Conservation (phyloP, 2,113 vertebrate genomes). For the Leptocoma aspasia region DNA sequence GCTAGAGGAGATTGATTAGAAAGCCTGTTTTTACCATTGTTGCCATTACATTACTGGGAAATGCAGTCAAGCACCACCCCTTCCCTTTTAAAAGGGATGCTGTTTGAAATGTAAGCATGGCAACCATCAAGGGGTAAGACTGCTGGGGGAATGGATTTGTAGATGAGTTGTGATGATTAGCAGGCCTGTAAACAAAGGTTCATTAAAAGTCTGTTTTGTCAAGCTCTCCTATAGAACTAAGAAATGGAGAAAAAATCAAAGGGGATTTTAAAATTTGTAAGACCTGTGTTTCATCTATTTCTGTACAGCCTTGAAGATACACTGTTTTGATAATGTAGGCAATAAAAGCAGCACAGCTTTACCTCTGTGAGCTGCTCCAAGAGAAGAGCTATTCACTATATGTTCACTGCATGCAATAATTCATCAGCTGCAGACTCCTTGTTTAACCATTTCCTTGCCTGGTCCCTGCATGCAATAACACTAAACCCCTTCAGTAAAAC, state of each 20-base stretch:
- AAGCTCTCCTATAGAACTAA: not conserved
- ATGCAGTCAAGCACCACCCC: not conserved
- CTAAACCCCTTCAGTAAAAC: not conserved
- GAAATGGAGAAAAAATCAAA: not conserved
- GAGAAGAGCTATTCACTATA: not conserved
- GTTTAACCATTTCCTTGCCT: not conserved
- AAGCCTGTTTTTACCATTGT: not conserved
- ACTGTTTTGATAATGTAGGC: not conserved
- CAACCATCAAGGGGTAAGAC: not conserved
- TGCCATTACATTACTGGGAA: not conserved
- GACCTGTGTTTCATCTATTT: not conserved
- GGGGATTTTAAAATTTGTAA: not conserved
- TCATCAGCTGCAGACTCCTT: not conserved
- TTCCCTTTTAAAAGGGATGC: not conserved
- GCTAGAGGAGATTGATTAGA: not conserved
- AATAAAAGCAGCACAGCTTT: not conserved
- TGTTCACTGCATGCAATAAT: not conserved
- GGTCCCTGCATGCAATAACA: not conserved
- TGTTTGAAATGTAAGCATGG: not conserved
- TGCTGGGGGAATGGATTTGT: not conserved
- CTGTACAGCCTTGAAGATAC: not conserved
- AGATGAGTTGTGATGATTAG: not conserved
- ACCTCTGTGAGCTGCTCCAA: not conserved
- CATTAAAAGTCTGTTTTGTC: conserved; percentile 10
- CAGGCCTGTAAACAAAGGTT: not conserved